Conservation (phyloP, 2,797 vertebrate genomes). For the Acanthiza pusilla region DNA sequence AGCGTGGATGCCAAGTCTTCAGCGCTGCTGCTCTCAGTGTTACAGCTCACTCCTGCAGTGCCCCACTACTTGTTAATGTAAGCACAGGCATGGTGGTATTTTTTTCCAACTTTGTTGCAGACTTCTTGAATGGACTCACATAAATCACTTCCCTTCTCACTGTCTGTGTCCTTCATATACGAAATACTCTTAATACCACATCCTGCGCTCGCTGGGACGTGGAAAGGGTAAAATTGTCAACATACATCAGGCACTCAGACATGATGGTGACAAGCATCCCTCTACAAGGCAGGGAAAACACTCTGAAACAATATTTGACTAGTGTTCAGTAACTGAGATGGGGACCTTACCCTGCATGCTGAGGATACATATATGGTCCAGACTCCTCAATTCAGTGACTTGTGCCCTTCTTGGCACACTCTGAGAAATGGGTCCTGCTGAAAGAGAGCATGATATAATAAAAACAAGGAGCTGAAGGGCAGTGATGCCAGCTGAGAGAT, state of each 20-base stretch:
- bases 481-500: background rate
- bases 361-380: background rate
- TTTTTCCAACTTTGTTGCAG: background rate
- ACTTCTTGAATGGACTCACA: background rate
- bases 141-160: background rate
- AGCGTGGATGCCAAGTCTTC: background rate
- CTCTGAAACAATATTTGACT: background rate
- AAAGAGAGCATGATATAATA: background rate
- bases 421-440: background rate
- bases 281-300: background rate
- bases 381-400: background rate
- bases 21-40: background rate
- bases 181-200: conserved; percentile 3
- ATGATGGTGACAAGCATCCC: background rate
- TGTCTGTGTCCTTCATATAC: background rate
- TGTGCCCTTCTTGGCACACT: background rate
- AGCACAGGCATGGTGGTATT: background rate
- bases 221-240: conserved; percentile 32
- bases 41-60: background rate
- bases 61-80: background rate
- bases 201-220: background rate
- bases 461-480: background rate
- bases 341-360: background rate
- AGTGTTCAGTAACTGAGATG: background rate
- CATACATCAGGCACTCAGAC: conserved; percentile 4